Evolutionary conservation across 2,113 vertebrate genomes (phyloP), one percentile per base, ranked within the genome.

Genomic region (Talpa occidentalis): DNA sequence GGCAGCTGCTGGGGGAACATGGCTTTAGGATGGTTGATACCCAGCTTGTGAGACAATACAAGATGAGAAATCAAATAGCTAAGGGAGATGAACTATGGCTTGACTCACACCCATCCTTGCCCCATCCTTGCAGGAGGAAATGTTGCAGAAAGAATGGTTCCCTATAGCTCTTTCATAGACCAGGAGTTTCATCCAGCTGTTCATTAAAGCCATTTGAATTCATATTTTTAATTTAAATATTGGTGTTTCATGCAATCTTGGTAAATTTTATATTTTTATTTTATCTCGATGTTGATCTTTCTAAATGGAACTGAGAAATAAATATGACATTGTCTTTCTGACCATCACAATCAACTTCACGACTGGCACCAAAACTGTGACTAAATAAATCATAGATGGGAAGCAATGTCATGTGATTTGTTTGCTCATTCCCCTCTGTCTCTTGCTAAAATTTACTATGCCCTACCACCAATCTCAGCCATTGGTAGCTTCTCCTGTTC

Each of bases 381-480:
- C 88, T 90, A 92, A 95, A 76, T 42, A 73, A 87, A 82, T 90
- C 32, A 78, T n/a, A n/a, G n/a, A n/a, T n/a, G 32, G 47, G 44
- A 14, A 49, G 40, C 56, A 74, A 84, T 76, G 37, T 30, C 35
- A 37, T 2, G 0, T 0, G 3, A 2, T 5, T 16, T 19, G 1
- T 30, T 80, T 24, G 37, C 9, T 70, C 24, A 24, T 56, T 47
- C 69, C 44, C 2, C 19, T 42, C 52, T n/a, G 21, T 76, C 24
- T 76, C 24, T 28, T 5, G 0, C 21, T 62, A 14, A 44, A 30
- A n/a, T 49, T 69, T 52, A 21, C 44, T 47, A 22, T 6, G 42
- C 16, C 16, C 21, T 32, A 9, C 24, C 35, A 4, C 9, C 17
- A 64, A 54, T 10, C 47, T 42, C 9, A 30, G 66, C 1, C 21